A percentile compares a stretch with the other conserved stretches of the same genome.
Evolutionary conservation across 2,888 invertebrate genomes (phyloP).

Genomic region (Morinoia aosen): DNA sequence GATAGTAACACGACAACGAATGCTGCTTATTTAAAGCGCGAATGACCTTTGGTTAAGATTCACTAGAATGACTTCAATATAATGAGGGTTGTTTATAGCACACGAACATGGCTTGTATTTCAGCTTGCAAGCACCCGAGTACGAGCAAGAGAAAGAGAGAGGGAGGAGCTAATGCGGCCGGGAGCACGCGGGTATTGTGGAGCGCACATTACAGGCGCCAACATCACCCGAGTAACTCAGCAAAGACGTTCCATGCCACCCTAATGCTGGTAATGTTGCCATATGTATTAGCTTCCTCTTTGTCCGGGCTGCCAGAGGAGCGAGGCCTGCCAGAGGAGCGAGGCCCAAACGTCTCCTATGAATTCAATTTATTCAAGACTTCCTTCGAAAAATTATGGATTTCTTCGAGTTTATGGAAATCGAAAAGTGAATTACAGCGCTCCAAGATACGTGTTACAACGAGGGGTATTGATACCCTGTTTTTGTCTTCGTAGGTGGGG

Average conservation of each 20-base stretch:
- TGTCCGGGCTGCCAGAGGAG: not conserved
- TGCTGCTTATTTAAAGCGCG: too few species aligned
- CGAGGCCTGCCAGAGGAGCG: not conserved
- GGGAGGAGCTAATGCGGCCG: not conserved
- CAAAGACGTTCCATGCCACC: slow-evolving; percentile 26
- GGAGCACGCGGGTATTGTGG: not conserved
- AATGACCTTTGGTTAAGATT: not conserved
- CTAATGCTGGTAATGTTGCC: slow-evolving; percentile 40
- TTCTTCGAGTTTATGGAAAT: not conserved
- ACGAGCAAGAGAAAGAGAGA: not conserved
- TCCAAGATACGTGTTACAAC: not conserved
- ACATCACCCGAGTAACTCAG: slow-evolving; percentile 5
- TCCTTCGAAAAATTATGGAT: not conserved
- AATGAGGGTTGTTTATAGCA: not conserved
- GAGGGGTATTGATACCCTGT: too few species aligned
- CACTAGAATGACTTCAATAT: not conserved
- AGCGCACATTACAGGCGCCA: not conserved
- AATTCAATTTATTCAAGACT: not conserved
- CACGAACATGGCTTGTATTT: not conserved
- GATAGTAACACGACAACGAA: too few species aligned
- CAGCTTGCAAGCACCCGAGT: not conserved
- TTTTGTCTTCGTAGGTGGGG: too few species aligned
- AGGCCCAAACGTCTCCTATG: not conserved
- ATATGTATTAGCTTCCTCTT: slow-evolving; percentile 6
- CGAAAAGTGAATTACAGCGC: not conserved